Evolutionary conservation across 2,797 vertebrate species (phyloP).

Genomic region (Channallabes apus): DNA sequence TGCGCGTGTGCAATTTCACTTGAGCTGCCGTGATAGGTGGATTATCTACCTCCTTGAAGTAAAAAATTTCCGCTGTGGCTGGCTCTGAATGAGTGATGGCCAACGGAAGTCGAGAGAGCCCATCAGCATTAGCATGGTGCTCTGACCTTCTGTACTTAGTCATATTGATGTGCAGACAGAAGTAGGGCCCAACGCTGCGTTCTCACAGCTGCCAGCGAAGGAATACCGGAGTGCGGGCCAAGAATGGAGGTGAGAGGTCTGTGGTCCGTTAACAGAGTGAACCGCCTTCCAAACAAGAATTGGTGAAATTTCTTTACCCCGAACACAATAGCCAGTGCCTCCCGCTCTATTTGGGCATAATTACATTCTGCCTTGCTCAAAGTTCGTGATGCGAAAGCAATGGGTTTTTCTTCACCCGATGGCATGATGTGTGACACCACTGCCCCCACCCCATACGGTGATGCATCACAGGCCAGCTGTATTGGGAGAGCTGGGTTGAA

Average conservation of each 20-base stretch:
- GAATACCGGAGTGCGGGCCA: too few species aligned
- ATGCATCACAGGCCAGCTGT: slow-evolving; percentile 5
- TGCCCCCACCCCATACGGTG: background rate
- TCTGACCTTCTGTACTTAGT: too few species aligned
- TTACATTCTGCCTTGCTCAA: slow-evolving; percentile 15
- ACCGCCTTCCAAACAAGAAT: background rate
- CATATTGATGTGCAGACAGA: too few species aligned
- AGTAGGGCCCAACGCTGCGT: too few species aligned
- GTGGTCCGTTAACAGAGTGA: background rate
- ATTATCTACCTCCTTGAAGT: too few species aligned
- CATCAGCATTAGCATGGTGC: too few species aligned
- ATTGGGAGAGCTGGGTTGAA: background rate
- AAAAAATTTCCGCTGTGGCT: too few species aligned
- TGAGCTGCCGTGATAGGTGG: too few species aligned
- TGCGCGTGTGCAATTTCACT: too few species aligned
- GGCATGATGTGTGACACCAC: background rate
- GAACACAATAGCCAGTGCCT: slow-evolving; percentile 5
- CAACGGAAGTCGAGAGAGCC: too few species aligned
- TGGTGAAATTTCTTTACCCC: background rate
- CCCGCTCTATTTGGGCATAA: slow-evolving; percentile 11
- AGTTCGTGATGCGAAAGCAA: background rate
- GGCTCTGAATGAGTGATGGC: too few species aligned
- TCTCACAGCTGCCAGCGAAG: too few species aligned
- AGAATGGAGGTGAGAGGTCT: background rate
- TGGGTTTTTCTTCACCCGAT: background rate